phyloP scores from a whole-genome alignment of 2,888 invertebrate species.

The Oxytorus armatus region DNA sequence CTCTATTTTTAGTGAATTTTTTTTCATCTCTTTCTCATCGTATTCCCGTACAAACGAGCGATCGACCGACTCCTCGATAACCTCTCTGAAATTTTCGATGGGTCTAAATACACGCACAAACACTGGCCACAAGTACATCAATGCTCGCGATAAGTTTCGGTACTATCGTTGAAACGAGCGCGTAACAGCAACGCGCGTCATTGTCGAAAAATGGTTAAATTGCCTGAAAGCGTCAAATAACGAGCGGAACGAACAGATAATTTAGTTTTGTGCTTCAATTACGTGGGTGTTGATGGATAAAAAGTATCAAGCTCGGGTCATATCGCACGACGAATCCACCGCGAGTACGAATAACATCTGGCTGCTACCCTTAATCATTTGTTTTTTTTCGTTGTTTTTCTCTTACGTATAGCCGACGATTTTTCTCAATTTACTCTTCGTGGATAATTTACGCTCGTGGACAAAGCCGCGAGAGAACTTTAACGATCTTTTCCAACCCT shows the following conservation, averaged over 20 bases:
- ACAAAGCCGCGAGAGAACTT: slow-evolving; percentile 24
- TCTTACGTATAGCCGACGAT: no score
- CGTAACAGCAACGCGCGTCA: no score
- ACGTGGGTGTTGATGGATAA: no score
- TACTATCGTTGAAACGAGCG: neutral
- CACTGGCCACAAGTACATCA: neutral
- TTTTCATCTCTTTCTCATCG: slow-evolving; percentile 30
- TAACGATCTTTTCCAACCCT: slow-evolving; percentile 40
- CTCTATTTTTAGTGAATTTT: slow-evolving; percentile 5
- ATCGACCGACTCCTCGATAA: slow-evolving; percentile 49
- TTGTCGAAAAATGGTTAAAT: no score
- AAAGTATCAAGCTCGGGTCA: no score
- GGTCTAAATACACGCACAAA: slow-evolving; percentile 38
- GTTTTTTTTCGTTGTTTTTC: no score
- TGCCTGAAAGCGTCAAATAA: no score
- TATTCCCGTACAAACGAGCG: slow-evolving; percentile 19
- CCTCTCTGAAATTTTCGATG: slow-evolving; percentile 24
- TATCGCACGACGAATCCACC: no score
- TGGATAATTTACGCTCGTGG: slow-evolving; percentile 26
- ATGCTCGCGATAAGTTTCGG: slow-evolving; percentile 40
- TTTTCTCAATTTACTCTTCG: slow-evolving; percentile 42
- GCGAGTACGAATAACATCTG: no score
- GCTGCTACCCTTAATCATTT: no score
- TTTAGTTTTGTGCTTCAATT: no score
- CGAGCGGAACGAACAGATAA: no score